phyloP scores from a whole-genome alignment of 2,888 invertebrate species.

The Perizoma flavofasciatum region DNA sequence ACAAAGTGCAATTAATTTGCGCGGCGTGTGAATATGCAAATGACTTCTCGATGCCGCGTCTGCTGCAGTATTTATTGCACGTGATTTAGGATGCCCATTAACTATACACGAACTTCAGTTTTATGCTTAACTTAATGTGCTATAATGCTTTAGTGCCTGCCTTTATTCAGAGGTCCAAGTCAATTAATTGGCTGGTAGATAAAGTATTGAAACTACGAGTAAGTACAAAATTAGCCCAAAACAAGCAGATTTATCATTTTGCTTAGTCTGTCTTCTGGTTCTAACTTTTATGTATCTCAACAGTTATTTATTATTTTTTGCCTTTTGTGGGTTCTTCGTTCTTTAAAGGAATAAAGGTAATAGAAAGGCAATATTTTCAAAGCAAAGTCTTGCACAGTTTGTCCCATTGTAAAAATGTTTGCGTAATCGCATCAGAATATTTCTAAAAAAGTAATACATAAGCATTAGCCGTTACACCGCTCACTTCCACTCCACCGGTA shows the following conservation, averaged over 20 bases:
- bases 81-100: constrained; percentile 39
- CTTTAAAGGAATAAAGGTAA: no score
- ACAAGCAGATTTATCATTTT: no score
- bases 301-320: no score
- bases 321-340: no score
- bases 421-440: constrained; percentile 49
- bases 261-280: no score
- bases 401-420: constrained; percentile 44
- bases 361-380: no score
- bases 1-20: constrained; percentile 40
- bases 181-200: constrained; percentile 12
- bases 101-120: constrained; percentile 21
- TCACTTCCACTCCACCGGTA: constrained; percentile 40
- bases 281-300: no score
- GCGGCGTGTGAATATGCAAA: constrained; percentile 35
- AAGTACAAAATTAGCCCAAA: not conserved
- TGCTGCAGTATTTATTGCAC: constrained; percentile 35
- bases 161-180: constrained; percentile 7
- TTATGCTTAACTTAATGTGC: not conserved
- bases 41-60: constrained; percentile 32
- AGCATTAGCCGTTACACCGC: constrained; percentile 58
- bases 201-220: not conserved
- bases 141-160: constrained; percentile 4
- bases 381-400: not conserved
- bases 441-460: constrained; percentile 64